A percentile compares a stretch with the other conserved stretches of the same genome.
Evolutionary conservation across 2,888 invertebrate genomes (phyloP).

Genomic region (Tachina fera): DNA sequence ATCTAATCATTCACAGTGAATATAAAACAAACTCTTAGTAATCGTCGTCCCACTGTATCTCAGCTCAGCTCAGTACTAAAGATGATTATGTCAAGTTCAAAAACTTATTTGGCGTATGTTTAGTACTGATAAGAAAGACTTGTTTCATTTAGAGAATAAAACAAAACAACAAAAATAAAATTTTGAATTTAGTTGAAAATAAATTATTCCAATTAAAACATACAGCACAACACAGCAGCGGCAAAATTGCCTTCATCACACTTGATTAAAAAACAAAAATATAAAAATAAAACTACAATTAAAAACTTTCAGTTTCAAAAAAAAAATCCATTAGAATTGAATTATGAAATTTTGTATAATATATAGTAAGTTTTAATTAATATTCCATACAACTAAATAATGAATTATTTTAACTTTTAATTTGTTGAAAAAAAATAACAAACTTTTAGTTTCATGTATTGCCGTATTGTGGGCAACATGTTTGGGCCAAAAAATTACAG

Average conservation of each 20-base stretch:
- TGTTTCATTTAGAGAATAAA: conserved; percentile 9
- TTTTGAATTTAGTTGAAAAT: conserved; percentile 47
- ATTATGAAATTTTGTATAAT: conserved; percentile 49
- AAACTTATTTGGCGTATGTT: conserved; percentile 56
- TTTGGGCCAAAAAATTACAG: not conserved
- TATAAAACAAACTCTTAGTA: not conserved
- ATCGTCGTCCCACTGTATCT: not conserved
- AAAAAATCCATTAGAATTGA: conserved; percentile 10
- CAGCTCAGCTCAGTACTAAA: conserved; percentile 37
- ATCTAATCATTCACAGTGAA: conserved; percentile 8
- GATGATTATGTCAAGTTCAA: conserved; percentile 69
- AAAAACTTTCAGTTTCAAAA: conserved; percentile 60
- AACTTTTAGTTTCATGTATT: not conserved
- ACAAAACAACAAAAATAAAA: conserved; percentile 27
- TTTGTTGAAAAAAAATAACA: not conserved
- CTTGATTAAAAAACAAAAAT: conserved; percentile 25
- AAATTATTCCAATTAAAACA: conserved; percentile 45
- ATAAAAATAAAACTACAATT: not conserved
- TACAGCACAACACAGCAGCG: conserved; percentile 32
- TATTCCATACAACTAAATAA: not conserved
- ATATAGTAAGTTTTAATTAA: conserved; percentile 52
- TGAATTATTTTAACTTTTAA: conserved; percentile 5
- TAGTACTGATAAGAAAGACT: conserved; percentile 64
- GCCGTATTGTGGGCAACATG: not conserved
- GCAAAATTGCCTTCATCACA: conserved; percentile 17